Evolutionary conservation across 2,113 vertebrate genomes (phyloP).

Genomic region (Ursus arctos): DNA sequence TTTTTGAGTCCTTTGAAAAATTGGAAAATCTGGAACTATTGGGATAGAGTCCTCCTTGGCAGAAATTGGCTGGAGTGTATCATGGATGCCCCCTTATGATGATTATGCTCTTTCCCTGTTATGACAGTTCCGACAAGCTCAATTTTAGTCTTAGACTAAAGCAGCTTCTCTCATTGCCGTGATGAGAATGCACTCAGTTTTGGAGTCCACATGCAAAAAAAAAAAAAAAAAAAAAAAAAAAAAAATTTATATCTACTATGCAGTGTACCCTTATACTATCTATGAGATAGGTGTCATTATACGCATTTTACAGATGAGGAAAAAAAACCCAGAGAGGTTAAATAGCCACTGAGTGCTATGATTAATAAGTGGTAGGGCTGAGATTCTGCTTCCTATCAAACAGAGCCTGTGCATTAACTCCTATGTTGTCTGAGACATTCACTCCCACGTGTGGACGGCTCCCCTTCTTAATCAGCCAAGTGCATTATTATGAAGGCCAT

Average conservation of each 20-base stretch:
- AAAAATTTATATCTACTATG: background rate
- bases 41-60: background rate
- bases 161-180: background rate
- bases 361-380: background rate
- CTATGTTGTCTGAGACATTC: background rate
- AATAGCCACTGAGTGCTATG: background rate
- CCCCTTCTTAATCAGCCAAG: background rate
- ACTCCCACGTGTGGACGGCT: background rate
- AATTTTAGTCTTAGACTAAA: background rate
- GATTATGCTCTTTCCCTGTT: background rate
- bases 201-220: background rate
- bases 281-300: background rate
- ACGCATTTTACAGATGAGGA: background rate
- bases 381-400: background rate
- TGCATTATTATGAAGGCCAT: background rate
- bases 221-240: background rate
- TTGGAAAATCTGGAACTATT: slow-evolving; percentile 32
- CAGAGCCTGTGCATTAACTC: background rate
- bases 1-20: slow-evolving; percentile 42
- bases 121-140: background rate
- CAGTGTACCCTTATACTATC: background rate
- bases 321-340: background rate
- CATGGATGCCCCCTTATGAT: background rate
- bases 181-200: background rate
- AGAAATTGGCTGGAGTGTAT: background rate